phyloP scores from a whole-genome alignment of 1,140 invertebrate species.

The Belonocnema kinseyi region DNA sequence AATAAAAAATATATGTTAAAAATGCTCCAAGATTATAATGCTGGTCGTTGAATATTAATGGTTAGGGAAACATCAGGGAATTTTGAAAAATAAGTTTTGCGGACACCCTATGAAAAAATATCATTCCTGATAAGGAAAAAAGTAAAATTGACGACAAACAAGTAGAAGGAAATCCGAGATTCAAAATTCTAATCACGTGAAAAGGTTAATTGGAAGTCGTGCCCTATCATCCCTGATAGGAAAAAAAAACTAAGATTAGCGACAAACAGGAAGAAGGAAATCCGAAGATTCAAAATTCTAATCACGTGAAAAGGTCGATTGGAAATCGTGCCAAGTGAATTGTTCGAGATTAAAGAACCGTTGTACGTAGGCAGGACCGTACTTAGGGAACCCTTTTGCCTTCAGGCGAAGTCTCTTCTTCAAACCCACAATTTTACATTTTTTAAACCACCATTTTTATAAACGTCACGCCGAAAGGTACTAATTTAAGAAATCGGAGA shows the following conservation, averaged over 20 bases:
- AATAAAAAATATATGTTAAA: too few species aligned
- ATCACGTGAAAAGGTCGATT: constrained; percentile 45
- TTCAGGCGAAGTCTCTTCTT: constrained; percentile 9
- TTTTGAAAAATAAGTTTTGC: too few species aligned
- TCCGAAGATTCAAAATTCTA: constrained; percentile 43
- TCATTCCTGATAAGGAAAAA: not conserved
- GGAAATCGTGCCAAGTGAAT: constrained; percentile 35
- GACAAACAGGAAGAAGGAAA: constrained; percentile 34
- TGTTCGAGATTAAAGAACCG: constrained; percentile 27
- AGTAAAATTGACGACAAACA: constrained; percentile 49
- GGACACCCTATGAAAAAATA: too few species aligned
- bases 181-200: constrained; percentile 52
- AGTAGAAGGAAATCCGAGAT: constrained; percentile 11
- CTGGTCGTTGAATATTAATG: too few species aligned
- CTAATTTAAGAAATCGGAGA: constrained; percentile 17
- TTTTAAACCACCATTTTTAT: constrained; percentile 3
- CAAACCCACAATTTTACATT: constrained; percentile 6
- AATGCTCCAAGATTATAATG: too few species aligned
- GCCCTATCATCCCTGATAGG: not conserved
- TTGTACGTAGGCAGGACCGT: constrained; percentile 21
- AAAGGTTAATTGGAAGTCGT: constrained; percentile 35
- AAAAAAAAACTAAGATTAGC: constrained; percentile 49
- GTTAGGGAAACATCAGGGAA: too few species aligned
- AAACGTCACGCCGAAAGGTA: not conserved
- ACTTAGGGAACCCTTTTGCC: constrained; percentile 21